phyloP scores from a whole-genome alignment of 2,797 vertebrate genomes.

The Knipowitschia caucasica region DNA sequence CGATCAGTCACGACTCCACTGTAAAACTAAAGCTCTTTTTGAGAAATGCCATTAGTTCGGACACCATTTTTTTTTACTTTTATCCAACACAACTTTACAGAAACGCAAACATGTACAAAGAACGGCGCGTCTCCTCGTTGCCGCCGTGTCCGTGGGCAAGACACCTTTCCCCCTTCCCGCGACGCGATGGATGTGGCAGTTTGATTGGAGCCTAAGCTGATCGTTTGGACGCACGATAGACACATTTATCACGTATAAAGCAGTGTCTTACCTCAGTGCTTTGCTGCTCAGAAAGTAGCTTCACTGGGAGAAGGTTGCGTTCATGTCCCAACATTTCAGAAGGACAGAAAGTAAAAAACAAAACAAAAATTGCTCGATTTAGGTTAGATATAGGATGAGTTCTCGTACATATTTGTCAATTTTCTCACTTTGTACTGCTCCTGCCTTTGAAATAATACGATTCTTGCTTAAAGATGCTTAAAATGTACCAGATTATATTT shows the following conservation, averaged over 20 bases:
- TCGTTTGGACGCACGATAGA: not conserved
- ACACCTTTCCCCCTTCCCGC: not conserved
- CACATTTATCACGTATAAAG: not conserved
- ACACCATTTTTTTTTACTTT: constrained; percentile 5
- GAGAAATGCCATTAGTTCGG: not conserved
- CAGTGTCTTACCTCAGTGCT: too few relatives aligned
- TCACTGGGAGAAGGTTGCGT: too few relatives aligned
- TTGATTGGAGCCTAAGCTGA: not conserved
- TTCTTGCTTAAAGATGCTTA: too few relatives aligned
- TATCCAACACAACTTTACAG: constrained; percentile 8
- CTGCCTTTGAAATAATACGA: too few relatives aligned
- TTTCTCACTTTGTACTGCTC: too few relatives aligned
- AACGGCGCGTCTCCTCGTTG: not conserved
- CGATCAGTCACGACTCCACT: constrained; percentile 25
- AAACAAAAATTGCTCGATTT: too few relatives aligned
- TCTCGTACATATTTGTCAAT: too few relatives aligned
- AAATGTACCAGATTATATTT: too few relatives aligned
- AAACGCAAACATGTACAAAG: constrained; percentile 1
- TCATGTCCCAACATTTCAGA: not conserved
- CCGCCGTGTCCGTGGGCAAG: not conserved
- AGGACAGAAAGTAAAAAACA: too few relatives aligned
- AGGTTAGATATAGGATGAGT: too few relatives aligned
- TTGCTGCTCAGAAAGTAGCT: too few relatives aligned
- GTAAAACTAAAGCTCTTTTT: not conserved
- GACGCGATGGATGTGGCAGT: too few relatives aligned